Base-by-base conservation (phyloP, 2,113 vertebrate genomes). In the Semnornis frantzii region DNA sequence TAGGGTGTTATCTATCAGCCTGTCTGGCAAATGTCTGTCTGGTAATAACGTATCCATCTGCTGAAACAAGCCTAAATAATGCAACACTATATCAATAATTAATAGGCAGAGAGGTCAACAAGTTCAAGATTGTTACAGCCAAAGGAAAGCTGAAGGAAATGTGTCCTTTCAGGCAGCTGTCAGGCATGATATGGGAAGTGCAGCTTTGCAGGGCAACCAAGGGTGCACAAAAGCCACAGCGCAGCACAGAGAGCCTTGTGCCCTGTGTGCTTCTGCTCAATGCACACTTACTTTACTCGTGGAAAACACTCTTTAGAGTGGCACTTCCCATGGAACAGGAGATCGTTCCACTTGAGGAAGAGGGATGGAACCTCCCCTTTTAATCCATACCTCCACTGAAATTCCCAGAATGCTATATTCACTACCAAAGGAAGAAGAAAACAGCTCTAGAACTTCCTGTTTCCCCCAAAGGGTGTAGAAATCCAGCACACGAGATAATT, bases 31-130 rank as follows among this genome's bases (percentile, higher is more conserved):
- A 94, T 34, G 86, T 90, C 96, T 95, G 94, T 86, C 96, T 82
- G 78, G 92, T 86, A 94, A 96, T 95, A 97, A 95, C 77, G 91
- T 92, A 92, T 88, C 95, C 1, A 64, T 94, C 94, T 96, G 86
- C 93, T 95, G 92, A 96, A 96, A 85, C 86, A 90, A 90, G 82
- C 73, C 94, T 97, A 93, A 97, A 97, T 97, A 97, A 97, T 97
- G 93, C 91, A 97, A 90, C 28, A 15, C 76, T 82, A 52, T 80
- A 96, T 97, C 93, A 95, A 97, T 97, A 95, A 95, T 97, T 96
- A 96, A 96, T 80, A 89, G 91, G 70, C 91, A 77, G 50, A 58
- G 3, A 75, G 97, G 97, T 96, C 95, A 96, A 96, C 82, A 93
- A 96, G 96, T 94, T 96, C 94, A 96, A 39, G 85, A 94, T 77